These are phyloP conservation scores for Anthopleura xanthogrammica DNA, from an alignment of 92 coral and sea anemone species.

Conservation along the genomic window DNA sequence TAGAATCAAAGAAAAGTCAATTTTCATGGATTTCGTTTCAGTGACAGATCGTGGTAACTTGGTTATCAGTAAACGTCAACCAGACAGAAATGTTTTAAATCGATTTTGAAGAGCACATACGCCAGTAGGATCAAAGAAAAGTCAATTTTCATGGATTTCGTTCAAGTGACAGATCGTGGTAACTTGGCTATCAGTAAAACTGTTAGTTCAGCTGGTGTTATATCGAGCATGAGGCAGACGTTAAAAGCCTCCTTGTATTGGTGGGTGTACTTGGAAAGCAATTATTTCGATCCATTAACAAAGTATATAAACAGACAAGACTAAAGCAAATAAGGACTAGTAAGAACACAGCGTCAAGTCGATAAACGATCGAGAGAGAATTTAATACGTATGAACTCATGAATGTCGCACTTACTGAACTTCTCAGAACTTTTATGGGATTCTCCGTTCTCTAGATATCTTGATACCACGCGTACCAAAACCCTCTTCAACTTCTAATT, in stretches of 20 bases:
- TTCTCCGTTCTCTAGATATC: too few relatives aligned
- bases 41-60: background rate
- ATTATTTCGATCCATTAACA: constrained; percentile 13
- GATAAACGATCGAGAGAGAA: background rate
- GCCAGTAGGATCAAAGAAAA: background rate
- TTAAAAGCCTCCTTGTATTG: background rate
- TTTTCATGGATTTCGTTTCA: too few relatives aligned
- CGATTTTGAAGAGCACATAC: background rate
- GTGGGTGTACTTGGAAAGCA: background rate
- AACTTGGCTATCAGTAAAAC: constrained; percentile 4
- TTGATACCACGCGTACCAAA: too few relatives aligned
- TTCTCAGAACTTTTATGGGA: too few relatives aligned
- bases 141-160: background rate
- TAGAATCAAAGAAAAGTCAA: too few relatives aligned
- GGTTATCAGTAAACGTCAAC: background rate
- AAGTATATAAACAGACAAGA: background rate
- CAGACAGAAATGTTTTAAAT: background rate
- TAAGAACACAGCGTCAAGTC: background rate
- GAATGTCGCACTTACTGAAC: too few relatives aligned
- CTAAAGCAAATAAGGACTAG: background rate
- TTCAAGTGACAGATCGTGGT: constrained; percentile 16
- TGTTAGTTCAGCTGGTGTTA: constrained; percentile 6
- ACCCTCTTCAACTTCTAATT: too few relatives aligned
- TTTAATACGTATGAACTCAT: background rate
- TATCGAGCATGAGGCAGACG: background rate